Percentiles rank a stretch among this genome's conserved stretches.
phyloP scores from a whole-genome alignment of 2,888 invertebrate species.

The Thymelicus lineola region DNA sequence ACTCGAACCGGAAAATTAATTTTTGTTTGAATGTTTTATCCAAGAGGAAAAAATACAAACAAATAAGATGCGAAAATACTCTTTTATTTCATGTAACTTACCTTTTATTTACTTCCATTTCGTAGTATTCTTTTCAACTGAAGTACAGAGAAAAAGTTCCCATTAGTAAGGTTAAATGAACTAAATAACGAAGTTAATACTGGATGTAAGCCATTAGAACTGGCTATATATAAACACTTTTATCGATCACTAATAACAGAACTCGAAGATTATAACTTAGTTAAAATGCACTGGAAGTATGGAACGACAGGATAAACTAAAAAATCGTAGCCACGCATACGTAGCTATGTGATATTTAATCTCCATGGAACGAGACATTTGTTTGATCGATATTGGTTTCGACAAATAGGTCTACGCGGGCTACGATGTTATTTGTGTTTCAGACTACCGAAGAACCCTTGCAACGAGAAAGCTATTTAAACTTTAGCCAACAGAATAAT shows the following conservation, averaged over 20 bases:
- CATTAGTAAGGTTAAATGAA: background rate
- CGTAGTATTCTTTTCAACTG: background rate
- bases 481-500: too few relatives aligned
- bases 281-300: too few relatives aligned
- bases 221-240: background rate
- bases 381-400: conserved; percentile 1
- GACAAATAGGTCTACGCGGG: background rate
- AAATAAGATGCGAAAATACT: background rate
- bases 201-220: background rate
- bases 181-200: background rate
- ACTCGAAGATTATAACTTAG: too few relatives aligned
- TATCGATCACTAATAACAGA: too few relatives aligned
- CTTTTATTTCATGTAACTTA: background rate
- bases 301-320: too few relatives aligned
- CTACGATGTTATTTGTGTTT: background rate
- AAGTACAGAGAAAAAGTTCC: background rate
- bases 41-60: background rate
- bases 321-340: background rate
- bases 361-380: background rate
- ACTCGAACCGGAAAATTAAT: conserved; percentile 21
- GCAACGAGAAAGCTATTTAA: background rate
- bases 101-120: conserved; percentile 15
- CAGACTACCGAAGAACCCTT: background rate
- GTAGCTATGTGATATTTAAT: background rate
- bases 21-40: conserved; percentile 8